Percentiles rank a stretch among this genome's conserved stretches.
These are phyloP conservation scores for Temnothorax longispinosus DNA, from an alignment of 1,140 invertebrate species.

Conservation along the genomic window DNA sequence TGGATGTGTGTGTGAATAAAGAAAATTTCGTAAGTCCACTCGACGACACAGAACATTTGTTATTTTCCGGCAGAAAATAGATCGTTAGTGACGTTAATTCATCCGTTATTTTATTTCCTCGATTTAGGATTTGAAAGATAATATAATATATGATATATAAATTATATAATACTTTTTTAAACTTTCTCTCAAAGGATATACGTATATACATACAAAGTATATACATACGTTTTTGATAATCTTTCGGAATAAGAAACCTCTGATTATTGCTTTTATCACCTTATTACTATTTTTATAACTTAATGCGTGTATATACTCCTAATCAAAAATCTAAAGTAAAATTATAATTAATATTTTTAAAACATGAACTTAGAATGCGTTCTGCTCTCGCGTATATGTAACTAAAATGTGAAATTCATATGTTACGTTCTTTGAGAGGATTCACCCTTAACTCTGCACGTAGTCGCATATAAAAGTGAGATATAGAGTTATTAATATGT, in stretches of 20 bases:
- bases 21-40: neutral
- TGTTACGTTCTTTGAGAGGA: neutral
- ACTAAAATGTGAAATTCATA: neutral
- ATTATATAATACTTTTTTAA: neutral
- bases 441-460: neutral
- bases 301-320: too few species aligned
- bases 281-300: neutral
- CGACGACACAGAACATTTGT: neutral
- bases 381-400: neutral
- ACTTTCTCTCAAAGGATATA: neutral
- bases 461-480: slow-evolving; percentile 1
- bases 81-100: neutral
- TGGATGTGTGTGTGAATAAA: neutral
- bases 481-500: neutral
- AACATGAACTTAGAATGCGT: neutral
- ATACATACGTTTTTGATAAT: neutral
- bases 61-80: neutral
- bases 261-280: neutral
- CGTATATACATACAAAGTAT: too few species aligned
- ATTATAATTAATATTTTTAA: neutral
- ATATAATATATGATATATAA: neutral
- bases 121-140: too few species aligned
- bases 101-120: neutral
- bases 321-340: neutral
- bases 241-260: neutral